These are phyloP conservation scores for Myotis findleyi DNA, from an alignment of 2,797 vertebrate species.

Conservation along the genomic window DNA sequence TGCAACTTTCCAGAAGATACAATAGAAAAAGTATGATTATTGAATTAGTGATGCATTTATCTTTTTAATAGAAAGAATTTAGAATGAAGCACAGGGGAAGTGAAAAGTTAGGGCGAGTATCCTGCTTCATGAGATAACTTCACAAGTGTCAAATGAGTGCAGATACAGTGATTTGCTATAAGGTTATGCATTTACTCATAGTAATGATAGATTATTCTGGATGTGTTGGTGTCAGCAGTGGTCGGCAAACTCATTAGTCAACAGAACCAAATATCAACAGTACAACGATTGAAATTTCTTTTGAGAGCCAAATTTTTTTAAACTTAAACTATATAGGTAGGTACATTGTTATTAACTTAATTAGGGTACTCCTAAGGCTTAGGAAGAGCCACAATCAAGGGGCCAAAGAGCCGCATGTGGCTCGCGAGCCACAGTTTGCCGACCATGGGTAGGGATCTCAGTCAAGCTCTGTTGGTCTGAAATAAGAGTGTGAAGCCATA, in stretches of 20 bases:
- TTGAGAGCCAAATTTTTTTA: too few relatives aligned
- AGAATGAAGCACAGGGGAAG: not conserved
- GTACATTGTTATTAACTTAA: too few relatives aligned
- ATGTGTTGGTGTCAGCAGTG: not conserved
- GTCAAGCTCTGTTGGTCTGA: not conserved
- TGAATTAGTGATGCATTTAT: slow-evolving; percentile 9
- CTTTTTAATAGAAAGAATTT: not conserved
- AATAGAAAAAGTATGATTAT: not conserved
- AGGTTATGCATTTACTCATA: not conserved
- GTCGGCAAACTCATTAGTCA: too few relatives aligned
- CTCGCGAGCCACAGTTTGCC: too few relatives aligned
- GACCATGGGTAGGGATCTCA: not conserved
- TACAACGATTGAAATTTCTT: too few relatives aligned
- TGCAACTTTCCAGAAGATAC: not conserved
- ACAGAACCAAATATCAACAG: too few relatives aligned
- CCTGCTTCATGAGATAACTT: not conserved
- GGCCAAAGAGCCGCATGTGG: too few relatives aligned
- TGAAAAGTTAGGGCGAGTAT: not conserved
- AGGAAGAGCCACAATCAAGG: too few relatives aligned
- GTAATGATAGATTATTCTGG: not conserved
- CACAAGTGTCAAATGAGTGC: not conserved
- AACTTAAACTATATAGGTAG: too few relatives aligned
- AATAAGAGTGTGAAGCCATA: not conserved
- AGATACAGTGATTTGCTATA: not conserved
- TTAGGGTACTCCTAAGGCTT: too few relatives aligned